Evolutionary conservation across 2,113 vertebrate species (phyloP), one percentile per base, ranked within the genome.

Genomic region (Helogale parvula): DNA sequence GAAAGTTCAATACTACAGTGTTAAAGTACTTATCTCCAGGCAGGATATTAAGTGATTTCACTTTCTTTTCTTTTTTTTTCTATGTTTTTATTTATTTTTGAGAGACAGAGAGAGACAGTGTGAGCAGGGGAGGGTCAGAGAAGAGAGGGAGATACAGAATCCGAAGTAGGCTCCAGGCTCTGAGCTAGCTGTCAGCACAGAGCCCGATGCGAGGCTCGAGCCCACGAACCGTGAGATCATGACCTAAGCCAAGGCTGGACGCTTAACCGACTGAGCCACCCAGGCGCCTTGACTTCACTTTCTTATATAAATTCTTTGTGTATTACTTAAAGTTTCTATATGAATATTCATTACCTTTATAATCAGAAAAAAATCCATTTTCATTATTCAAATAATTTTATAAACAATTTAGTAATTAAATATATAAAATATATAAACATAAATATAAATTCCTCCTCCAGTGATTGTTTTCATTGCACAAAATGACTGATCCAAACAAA

Each of bases 301-400:
- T 57, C 31, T 94, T 60, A 79, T 31, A 74, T 83, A 83, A 50
- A 83, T n/a, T 65, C 38, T 83, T 74, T 60, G 60, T 60, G 11
- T 25, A 79, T 89, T 88, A 88, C 38, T 84, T 93, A 89, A 71
- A 85, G 25, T 85, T 72, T 85, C 52, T 72, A 31, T 77, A 71
- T 68, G 15, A 41, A 21, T 57, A 69, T 63, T 63, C 2, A 72
- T 97, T 72, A 80, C 35, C 54, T 85, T 93, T 84, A 93, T 38
- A 66, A 88, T 60, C 47, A 92, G 65, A 92, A 93, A 79, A 79
- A 60, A 80, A 77, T 16, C 3, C 38, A 74, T 35, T 69, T 83
- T 82, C 63, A 57, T 60, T 83, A 60, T 60, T 88, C 12, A 71
- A 92, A 88, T 84, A 83, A 72, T 65, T 63, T 71, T 27, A 74